Base-by-base conservation (phyloP, 2,113 vertebrate genomes). In the Psittacula cyanocephala region DNA sequence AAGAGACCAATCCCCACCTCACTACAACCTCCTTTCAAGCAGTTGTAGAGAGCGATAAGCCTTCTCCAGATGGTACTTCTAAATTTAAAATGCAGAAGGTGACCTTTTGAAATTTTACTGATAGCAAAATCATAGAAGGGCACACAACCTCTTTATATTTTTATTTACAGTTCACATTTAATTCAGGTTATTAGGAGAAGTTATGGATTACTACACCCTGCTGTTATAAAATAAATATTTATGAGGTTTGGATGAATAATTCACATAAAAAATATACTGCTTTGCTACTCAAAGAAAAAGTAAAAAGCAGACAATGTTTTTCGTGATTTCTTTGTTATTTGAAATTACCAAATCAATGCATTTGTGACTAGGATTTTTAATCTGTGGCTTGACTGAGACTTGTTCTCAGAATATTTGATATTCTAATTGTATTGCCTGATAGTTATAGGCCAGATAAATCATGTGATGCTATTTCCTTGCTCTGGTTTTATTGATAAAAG, bases 221-320 rank as follows among this genome's bases (percentile, higher is more conserved):
- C 88, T 88, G 57, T 49, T 92, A 64, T 23, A 68, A 93, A 84
- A 86, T 93, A 37, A 69, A 84, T 91, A 94, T 95, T 97, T 94
- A 93, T 94, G 57, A 91, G 22, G 17, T 49, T 49, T 92, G 29
- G 52, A 93, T 93, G 37, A 96, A 92, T 92, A 92, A 94, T 91
- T 96, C 85, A 92, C 37, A 71, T 53, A 68, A 76, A 3, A 29
- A 46, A 43, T 76, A 33, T 63, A 49, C 10, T 87, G 11, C 12
- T 89, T 94, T 82, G 22, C 28, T 91, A 16, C 44, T 85, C 77
- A 94, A 95, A 93, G 31, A 27, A 24, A 37, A 37, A 37, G 37
- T 37, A 37, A 57, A 41, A 81, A 82, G 27, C 52, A 59, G 7
- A 75, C 81, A 9, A 31, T 71, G 12, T 11, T 87, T 76, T 75